Percentiles rank a stretch among this genome's conserved stretches.
phyloP scores from a whole-genome alignment of 1,140 invertebrate genomes.

The Antheraea pernyi region DNA sequence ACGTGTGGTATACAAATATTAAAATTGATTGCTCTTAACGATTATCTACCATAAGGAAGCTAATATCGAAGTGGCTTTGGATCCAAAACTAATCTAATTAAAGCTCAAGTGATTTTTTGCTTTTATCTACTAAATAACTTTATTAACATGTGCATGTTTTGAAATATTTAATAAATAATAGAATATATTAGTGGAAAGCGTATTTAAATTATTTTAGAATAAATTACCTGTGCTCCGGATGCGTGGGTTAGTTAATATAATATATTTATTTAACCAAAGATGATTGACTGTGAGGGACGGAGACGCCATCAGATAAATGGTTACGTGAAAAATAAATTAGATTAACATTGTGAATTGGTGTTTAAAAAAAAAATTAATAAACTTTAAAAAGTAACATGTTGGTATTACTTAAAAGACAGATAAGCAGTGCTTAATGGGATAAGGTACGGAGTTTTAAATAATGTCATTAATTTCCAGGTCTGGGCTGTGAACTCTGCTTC shows the following conservation, averaged over 20 bases:
- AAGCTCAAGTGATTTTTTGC: constrained; percentile 42
- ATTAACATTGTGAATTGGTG: not conserved
- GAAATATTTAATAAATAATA: constrained; percentile 15
- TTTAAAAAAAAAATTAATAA: constrained; percentile 14
- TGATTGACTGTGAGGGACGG: not conserved
- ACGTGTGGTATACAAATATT: constrained; percentile 35
- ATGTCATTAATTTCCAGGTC: constrained; percentile 53
- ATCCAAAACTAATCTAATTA: constrained; percentile 53
- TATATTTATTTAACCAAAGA: constrained; percentile 4
- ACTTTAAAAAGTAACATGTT: constrained; percentile 15
- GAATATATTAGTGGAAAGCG: constrained; percentile 27
- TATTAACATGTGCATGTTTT: constrained; percentile 6
- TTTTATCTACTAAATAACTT: constrained; percentile 24
- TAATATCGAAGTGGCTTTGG: constrained; percentile 38
- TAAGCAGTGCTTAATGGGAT: constrained; percentile 8
- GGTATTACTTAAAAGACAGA: constrained; percentile 1
- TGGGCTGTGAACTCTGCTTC: constrained; percentile 58
- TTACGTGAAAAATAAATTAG: not conserved
- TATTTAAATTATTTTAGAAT: constrained; percentile 26
- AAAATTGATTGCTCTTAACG: constrained; percentile 32
- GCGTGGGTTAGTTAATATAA: constrained; percentile 43
- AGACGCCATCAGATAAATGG: not conserved
- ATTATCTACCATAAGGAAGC: constrained; percentile 53
- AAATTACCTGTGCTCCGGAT: constrained; percentile 65
- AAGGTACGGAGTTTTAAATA: constrained; percentile 29